These are phyloP conservation scores for Chitala chitala DNA, from an alignment of 2,113 vertebrate species.

Conservation along the genomic window DNA sequence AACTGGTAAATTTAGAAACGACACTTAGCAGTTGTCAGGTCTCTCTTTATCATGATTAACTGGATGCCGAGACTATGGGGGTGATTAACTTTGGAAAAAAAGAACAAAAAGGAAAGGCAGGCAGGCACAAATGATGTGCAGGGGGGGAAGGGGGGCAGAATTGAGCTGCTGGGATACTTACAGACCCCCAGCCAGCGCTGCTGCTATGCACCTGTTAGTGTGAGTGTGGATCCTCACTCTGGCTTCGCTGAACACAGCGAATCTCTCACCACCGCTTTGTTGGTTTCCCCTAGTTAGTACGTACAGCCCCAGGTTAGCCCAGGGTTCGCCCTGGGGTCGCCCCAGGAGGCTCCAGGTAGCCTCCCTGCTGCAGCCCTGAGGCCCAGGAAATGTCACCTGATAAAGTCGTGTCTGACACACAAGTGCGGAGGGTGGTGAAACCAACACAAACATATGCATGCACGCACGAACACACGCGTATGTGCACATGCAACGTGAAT, in stretches of 20 bases:
- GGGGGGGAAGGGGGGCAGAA: not conserved
- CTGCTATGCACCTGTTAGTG: constrained; percentile 14
- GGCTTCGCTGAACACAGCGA: not conserved
- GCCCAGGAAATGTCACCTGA: not conserved
- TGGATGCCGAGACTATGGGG: not conserved
- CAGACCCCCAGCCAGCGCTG: not conserved
- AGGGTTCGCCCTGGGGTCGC: too few relatives aligned
- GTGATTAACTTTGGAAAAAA: too few relatives aligned
- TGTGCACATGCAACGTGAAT: too few relatives aligned
- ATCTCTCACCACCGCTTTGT: not conserved
- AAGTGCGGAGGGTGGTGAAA: too few relatives aligned
- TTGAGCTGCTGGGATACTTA: not conserved
- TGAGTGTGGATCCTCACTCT: not conserved
- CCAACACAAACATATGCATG: too few relatives aligned
- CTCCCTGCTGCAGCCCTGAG: not conserved
- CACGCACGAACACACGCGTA: too few relatives aligned
- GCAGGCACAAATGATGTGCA: not conserved
- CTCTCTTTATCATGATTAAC: not conserved
- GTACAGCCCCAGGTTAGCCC: too few relatives aligned
- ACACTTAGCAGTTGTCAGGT: not conserved
- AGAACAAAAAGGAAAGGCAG: too few relatives aligned
- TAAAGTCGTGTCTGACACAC: too few relatives aligned
- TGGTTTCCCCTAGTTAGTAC: too few relatives aligned
- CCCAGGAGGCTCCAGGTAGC: too few relatives aligned
- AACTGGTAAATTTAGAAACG: too few relatives aligned